phyloP scores from a whole-genome alignment of 2,888 invertebrate species.

The Julus scandinavius region DNA sequence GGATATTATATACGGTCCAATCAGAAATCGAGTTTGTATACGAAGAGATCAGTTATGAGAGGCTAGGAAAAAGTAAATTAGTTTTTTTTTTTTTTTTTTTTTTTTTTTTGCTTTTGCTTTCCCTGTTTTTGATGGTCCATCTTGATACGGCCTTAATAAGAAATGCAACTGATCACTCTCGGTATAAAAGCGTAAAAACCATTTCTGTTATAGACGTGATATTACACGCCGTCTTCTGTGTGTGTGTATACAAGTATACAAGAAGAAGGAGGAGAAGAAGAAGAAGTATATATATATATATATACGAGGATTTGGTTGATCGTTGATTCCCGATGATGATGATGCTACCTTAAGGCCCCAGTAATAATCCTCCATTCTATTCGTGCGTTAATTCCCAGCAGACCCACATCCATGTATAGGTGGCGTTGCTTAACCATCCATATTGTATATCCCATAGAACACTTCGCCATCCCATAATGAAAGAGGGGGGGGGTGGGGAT shows the following conservation, averaged over 20 bases:
- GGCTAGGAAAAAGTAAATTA: conserved; percentile 16
- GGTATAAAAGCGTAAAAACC: conserved; percentile 25
- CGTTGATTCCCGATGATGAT: conserved; percentile 9
- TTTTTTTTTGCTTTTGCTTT: neutral
- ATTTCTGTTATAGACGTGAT: neutral
- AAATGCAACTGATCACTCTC: conserved; percentile 27
- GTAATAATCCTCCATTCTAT: neutral
- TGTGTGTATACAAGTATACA: too few relatives aligned
- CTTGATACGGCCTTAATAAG: conserved; percentile 27
- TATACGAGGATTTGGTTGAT: neutral
- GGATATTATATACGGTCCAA: conserved; percentile 8
- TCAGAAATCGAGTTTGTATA: conserved; percentile 13
- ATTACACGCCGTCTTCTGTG: neutral
- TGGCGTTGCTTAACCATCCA: neutral
- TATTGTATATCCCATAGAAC: neutral
- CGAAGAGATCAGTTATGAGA: neutral
- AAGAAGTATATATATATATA: too few relatives aligned
- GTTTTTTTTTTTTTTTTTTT: neutral
- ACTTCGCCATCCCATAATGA: too few relatives aligned
- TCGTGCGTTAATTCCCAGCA: neutral
- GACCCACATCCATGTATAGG: neutral
- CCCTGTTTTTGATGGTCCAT: neutral
- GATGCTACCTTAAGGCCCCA: neutral
- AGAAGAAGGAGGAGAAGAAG: too few relatives aligned
- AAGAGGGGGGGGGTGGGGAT: too few relatives aligned